Base-by-base conservation (phyloP, 2,797 vertebrate genomes). In the Alcedo atthis region DNA sequence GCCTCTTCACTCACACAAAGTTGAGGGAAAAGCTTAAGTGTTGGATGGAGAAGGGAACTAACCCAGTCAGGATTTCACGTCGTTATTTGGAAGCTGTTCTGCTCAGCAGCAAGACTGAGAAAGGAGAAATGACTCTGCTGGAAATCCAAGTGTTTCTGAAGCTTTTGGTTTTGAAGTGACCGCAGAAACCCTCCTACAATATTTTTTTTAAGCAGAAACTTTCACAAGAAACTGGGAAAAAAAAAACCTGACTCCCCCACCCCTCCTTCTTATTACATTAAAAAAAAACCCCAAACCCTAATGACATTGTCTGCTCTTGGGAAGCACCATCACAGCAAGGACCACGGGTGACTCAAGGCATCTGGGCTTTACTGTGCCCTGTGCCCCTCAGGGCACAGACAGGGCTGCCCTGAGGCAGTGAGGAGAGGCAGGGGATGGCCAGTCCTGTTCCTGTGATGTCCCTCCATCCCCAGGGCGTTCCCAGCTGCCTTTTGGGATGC, bases 271-370 rank as follows among this genome's bases (percentile, higher is more conserved):
- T 33, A n/a, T 43, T 28, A 17, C 62, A 75, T 54, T 25, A 58
- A 46, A 15, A 1, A 37, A 37, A 66, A 15, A 1, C 6, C 17
- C 66, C 59, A 37, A 37, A 37, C 37, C 59, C 3, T 33, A 30
- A 73, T 58, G 22, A 17, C 22, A 2, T 10, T 6, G 2, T 37
- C 63, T 40, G 75, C 24, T 40, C 26, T 18, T 0, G 0, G 46
- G 57, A 64, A 46, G 70, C 33, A 15, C 35, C 67, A 2, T 18
- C 1, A 3, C 48, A 53, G 57, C 37, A 77, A 17, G 24, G 35
- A 32, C 19, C 15, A 43, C 20, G 0, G 1, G 15, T 57, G 63
- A 48, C 58, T 19, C 10, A 0, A 2, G 26, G n/a, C 0, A 3
- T 8, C 45, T 32, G 51, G 32, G 37, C 46, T 48, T 18, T 54